These are phyloP conservation scores for Anoplopoma fimbria DNA, from an alignment of 2,113 vertebrate genomes.

Conservation along the genomic window DNA sequence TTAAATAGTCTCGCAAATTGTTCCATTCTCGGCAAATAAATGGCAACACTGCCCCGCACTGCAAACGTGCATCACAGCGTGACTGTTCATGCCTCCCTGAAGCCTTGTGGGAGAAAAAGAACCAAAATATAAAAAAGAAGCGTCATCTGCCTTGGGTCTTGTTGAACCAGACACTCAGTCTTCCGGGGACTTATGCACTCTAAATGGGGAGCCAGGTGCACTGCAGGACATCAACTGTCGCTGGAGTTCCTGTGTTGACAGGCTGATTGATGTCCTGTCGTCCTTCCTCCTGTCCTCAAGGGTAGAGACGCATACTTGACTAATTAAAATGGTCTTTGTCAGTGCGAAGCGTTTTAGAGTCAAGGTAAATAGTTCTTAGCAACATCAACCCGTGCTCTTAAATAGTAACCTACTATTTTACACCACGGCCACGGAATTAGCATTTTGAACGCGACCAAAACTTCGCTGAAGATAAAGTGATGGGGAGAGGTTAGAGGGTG, in stretches of 20 bases:
- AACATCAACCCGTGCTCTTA: background rate
- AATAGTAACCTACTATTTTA: background rate
- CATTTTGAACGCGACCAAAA: background rate
- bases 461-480: too few species aligned
- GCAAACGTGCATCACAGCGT: background rate
- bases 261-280: background rate
- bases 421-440: background rate
- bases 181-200: background rate
- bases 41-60: background rate
- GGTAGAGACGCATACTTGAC: background rate
- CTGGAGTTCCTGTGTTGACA: background rate
- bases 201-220: background rate
- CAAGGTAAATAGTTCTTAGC: background rate
- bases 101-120: background rate
- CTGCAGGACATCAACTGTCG: background rate
- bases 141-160: background rate
- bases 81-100: background rate
- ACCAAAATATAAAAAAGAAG: background rate
- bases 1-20: background rate
- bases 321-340: background rate
- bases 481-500: background rate
- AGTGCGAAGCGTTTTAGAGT: background rate
- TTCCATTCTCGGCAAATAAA: background rate
- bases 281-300: background rate
- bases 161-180: background rate